Evolutionary conservation across 2,888 invertebrate genomes (phyloP), one percentile per base, ranked within the genome.

Genomic region (Poecilus cupreus): DNA sequence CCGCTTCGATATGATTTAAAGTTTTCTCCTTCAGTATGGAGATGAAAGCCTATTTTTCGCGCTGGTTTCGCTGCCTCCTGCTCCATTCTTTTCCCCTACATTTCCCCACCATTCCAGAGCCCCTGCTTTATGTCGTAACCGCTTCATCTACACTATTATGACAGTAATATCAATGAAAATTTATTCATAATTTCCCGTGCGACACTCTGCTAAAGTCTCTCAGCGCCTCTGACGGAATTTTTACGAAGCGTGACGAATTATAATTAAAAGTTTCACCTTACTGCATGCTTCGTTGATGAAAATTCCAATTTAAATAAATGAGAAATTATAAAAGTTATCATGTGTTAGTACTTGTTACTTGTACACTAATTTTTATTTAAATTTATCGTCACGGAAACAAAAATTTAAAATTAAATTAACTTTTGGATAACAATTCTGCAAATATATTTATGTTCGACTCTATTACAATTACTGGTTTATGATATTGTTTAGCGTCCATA

Each of bases 131-230:
- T 46, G 49, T 26, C 60, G 43, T 77, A 77, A 77, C 43, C 60
- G 77, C 77, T 77, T 77, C 77, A 77, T 57, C 60, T 60, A 18
- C 68, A 79, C 79, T 79, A 68, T 79, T 79, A 79, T 51, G 79
- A 37, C 51, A 70, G 68, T 79, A 79, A 79, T 79, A 79, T 79
- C 79, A 79, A 79, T 79, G 79, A 79, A 79, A 79, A 79, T 79
- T 79, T 70, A 79, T 68, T 68, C 68, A 79, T 79, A 79, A 77
- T 79, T 79, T 68, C 78, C 78, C 68, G 70, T 51, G 68, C 70
- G 70, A 79, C 51, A 70, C 43, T 72, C 64, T 32, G 16, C 64
- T 32, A 10, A 68, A 16, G 64, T 37, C 26, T 37, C 64, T 32
- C 60, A 77, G 60, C 77, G 77, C 32, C 54, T 26, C 54, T 51